A percentile compares a stretch with the other conserved stretches of the same genome.
phyloP scores from a whole-genome alignment of 1,140 invertebrate genomes.

The Leptopilina boulardi region DNA sequence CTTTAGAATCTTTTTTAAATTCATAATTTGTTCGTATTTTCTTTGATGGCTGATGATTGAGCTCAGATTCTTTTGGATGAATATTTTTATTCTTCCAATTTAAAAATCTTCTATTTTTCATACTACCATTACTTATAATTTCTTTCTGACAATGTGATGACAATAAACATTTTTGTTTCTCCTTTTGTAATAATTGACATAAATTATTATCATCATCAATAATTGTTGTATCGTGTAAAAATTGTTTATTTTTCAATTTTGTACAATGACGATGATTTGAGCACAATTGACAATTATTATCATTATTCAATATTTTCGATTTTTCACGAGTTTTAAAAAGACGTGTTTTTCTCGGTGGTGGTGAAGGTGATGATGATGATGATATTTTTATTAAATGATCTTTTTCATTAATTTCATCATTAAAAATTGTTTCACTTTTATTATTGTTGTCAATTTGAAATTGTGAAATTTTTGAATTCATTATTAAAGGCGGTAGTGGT shows the following conservation, averaged over 20 bases:
- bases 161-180: too few species aligned
- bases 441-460: neutral
- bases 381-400: neutral
- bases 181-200: too few species aligned
- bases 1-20: conserved; percentile 80
- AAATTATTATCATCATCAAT: too few species aligned
- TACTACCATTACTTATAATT: too few species aligned
- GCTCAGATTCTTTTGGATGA: conserved; percentile 78
- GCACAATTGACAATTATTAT: neutral
- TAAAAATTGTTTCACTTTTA: neutral
- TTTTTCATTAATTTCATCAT: neutral
- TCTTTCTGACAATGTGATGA: too few species aligned
- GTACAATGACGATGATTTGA: too few species aligned
- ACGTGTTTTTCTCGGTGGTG: conserved; percentile 78
- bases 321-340: conserved; percentile 86
- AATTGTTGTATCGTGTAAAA: too few species aligned
- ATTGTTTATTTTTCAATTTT: neutral
- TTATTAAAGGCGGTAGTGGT: conserved; percentile 72
- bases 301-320: conserved; percentile 79
- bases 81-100: conserved; percentile 64
- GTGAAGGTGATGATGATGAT: conserved; percentile 41
- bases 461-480: neutral
- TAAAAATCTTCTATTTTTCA: conserved; percentile 43
- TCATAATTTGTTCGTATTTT: conserved; percentile 64
- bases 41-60: conserved; percentile 78